phyloP scores from a whole-genome alignment of 1,140 invertebrate species.

The Hycleus cichorii region DNA sequence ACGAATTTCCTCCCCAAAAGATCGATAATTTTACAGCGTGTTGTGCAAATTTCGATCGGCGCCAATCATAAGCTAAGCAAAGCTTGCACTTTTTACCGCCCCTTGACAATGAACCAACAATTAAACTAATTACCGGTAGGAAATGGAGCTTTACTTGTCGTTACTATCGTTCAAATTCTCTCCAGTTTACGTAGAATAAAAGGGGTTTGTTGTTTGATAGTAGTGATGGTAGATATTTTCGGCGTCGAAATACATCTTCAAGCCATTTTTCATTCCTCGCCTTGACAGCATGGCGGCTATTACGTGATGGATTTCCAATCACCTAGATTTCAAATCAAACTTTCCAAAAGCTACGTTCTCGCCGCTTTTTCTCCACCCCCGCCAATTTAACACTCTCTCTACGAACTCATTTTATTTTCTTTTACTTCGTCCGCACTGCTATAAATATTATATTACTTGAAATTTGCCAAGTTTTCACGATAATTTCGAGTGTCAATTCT shows the following conservation, averaged over 20 bases:
- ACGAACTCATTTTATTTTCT: neutral
- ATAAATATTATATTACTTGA: no score
- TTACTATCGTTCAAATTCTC: neutral
- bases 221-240: neutral
- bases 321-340: slow-evolving; percentile 30
- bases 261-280: slow-evolving; percentile 24
- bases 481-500: no score
- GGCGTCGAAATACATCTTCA: slow-evolving; percentile 9
- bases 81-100: no score
- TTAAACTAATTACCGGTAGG: slow-evolving; percentile 2
- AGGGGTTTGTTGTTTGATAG: neutral
- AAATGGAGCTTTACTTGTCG: slow-evolving; percentile 8
- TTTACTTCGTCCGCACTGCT: no score
- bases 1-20: no score
- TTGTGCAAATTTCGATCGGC: no score
- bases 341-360: slow-evolving; percentile 21
- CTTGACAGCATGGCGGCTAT: slow-evolving; percentile 22
- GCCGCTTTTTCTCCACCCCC: neutral
- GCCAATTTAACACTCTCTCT: no score
- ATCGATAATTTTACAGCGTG: no score
- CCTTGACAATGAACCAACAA: neutral
- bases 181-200: neutral
- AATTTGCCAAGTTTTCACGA: no score
- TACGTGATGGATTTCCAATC: slow-evolving; percentile 30
- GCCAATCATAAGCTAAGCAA: no score